phyloP scores from a whole-genome alignment of 2,113 vertebrate species.

The Propithecus coquereli region DNA sequence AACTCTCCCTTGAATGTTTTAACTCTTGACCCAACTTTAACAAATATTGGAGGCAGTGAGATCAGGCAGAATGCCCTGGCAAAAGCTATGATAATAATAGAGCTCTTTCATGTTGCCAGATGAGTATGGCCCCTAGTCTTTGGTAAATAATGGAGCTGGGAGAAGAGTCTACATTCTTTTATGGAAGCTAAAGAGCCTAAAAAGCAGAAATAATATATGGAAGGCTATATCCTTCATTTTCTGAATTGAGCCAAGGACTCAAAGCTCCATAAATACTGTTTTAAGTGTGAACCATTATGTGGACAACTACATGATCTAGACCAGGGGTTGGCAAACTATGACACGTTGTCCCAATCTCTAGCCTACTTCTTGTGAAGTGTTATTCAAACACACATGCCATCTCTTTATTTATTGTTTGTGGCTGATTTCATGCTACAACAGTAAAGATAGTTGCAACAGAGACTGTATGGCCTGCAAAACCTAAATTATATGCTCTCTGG shows the following conservation, averaged over 20 bases:
- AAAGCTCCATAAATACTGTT: not conserved
- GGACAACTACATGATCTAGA: not conserved
- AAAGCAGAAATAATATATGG: not conserved
- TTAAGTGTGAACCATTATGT: not conserved
- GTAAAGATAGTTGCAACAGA: not conserved
- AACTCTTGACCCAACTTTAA: not conserved
- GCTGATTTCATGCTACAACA: not conserved
- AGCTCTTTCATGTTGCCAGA: not conserved
- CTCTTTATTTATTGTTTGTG: not conserved
- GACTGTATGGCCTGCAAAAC: not conserved
- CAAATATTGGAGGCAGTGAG: not conserved
- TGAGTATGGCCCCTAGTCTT: not conserved
- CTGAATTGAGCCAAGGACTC: not conserved
- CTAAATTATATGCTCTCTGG: not conserved
- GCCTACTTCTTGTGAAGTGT: not conserved
- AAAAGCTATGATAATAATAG: not conserved
- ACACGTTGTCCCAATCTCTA: not conserved
- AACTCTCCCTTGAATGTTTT: not conserved
- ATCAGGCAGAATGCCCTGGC: not conserved
- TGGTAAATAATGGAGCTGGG: not conserved
- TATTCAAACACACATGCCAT: not conserved
- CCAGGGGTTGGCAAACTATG: not conserved
- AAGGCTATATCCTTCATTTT: not conserved
- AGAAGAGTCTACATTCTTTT: not conserved
- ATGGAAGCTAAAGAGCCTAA: not conserved